Percentiles rank a stretch among this genome's conserved stretches.
Conservation (phyloP, 2,888 invertebrate genomes). For the Eumerus sabulonum region DNA sequence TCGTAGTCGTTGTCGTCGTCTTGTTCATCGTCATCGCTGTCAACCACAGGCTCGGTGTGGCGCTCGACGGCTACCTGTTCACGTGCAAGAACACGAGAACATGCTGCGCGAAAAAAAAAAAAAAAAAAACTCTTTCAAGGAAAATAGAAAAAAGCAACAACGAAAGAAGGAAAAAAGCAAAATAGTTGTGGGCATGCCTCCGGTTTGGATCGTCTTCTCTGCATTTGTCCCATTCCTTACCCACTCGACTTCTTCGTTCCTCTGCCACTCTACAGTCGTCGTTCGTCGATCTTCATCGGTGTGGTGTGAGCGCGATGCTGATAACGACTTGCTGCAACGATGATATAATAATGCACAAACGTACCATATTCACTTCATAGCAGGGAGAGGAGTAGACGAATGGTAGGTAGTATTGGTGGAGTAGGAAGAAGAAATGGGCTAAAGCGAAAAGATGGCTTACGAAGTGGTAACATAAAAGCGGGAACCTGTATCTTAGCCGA, state of each 20-base stretch:
- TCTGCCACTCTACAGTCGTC: not conserved
- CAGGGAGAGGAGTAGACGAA: not conserved
- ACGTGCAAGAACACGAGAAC: slow-evolving; percentile 58
- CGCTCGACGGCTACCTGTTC: slow-evolving; percentile 52
- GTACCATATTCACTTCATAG: slow-evolving; percentile 40
- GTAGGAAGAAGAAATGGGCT: too few relatives aligned
- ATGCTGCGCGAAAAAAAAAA: slow-evolving; percentile 33
- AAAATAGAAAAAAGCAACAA: not conserved
- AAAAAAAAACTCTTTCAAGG: slow-evolving; percentile 52
- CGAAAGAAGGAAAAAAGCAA: slow-evolving; percentile 31
- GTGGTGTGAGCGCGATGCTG: slow-evolving; percentile 15
- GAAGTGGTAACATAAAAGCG: slow-evolving; percentile 26
- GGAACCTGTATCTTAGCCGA: slow-evolving; percentile 59
- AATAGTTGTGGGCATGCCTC: slow-evolving; percentile 47
- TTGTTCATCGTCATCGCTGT: slow-evolving; percentile 19
- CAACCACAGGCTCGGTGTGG: slow-evolving; percentile 25
- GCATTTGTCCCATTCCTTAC: slow-evolving; percentile 26
- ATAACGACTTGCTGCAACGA: slow-evolving; percentile 61
- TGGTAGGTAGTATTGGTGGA: not conserved
- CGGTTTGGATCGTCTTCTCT: slow-evolving; percentile 41
- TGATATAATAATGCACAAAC: slow-evolving; percentile 63
- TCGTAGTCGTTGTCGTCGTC: slow-evolving; percentile 20
- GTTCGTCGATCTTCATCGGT: slow-evolving; percentile 7
- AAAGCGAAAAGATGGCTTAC: too few relatives aligned
- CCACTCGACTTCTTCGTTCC: slow-evolving; percentile 27